Base-by-base conservation (phyloP, 2,797 vertebrate species). In the Xyrichtys novacula region DNA sequence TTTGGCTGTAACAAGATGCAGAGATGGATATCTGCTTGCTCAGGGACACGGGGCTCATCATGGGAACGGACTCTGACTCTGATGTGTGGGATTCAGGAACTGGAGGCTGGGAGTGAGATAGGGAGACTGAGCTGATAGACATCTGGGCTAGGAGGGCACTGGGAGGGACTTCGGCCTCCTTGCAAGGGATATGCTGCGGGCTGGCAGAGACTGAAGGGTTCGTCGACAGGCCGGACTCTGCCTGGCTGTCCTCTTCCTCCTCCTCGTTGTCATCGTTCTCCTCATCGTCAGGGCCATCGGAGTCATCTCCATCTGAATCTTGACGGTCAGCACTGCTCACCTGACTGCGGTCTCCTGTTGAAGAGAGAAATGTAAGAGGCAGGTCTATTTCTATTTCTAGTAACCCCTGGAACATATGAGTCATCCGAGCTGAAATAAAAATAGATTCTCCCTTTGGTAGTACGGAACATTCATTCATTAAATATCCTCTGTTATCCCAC, bases 221-320 rank as follows among this genome's bases (percentile, higher is more conserved):
- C 7, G 97, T 95, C 6, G 98, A 99, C 5, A 98, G 90, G 29
- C 95, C 95, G 0, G 97, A 98, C 74, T 99, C 97, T 0, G 96
- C 95, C 89, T 98, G 97, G 87, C 97, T 98, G 86, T 99, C 98
- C 17, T 99, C 98, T 44, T 99, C 98, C 0, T 99, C 98, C 2
- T 99, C 98, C 23, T 99, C 98, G 1, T 98, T 96, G 0, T 96
- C 96, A 9, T 99, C 97, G 2, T 98, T 97, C 39, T 99, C 97
- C 26, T 99, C 98, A 1, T 99, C 97, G 4, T 99, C 97, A 0
- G 93, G 92, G 7, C 95, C 96, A 5, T 99, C 98, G 0, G 97
- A 98, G 71, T 99, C 97, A n/a, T 99, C 97, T 1, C 90, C 96
- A 0, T 99, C 98, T 0, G 96, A 98, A 15, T 96, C 96, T 22